Base-by-base conservation (phyloP, 2,888 invertebrate genomes). In the Fabriciana adippe region DNA sequence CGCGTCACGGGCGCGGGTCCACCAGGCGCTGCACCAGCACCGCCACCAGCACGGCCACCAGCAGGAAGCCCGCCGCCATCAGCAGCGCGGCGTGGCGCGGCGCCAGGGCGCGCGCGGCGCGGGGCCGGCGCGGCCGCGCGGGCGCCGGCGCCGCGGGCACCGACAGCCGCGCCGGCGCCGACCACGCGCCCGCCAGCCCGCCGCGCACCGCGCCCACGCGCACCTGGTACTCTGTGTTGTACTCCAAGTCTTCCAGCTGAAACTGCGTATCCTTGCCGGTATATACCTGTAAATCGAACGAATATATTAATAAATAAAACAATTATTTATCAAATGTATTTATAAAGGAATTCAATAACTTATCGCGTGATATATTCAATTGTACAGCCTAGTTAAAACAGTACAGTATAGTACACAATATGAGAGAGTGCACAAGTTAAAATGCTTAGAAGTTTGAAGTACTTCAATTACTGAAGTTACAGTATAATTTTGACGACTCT, bases 151-250 rank as follows among this genome's bases (percentile, higher is more conserved):
- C 83, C 57, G 89, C 77, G 53, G 90, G 84, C 74, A 88, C 81
- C 21, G 62, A 74, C 82, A 96, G 94, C 66, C 94, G 94, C 76
- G 95, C 87, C 61, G 94, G 86, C 64, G 94, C 93, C 73, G 97
- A 96, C 89, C 94, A 96, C 72, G 96, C 95, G 70, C 97, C 96
- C 69, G 94, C 87, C 75, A 96, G 93, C 77, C 94, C 93, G 63
- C 89, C 90, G 76, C 97, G 94, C 78, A 97, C 94, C 41, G 96
- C 95, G 88, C 96, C 95, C 73, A 97, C 97, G 66, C 97, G 95
- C 78, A 96, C 95, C 78, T 92, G 90, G 90, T 97, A 97, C 82
- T 96, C 96, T 66, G 94, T 94, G 78, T 96, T 96, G 63, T 95
- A 93, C 78, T 96, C 95, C 82, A 97, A 93, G 81, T 95, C 94